Base-by-base conservation (phyloP, 1,140 invertebrate genomes). In the Drosophila parvula region DNA sequence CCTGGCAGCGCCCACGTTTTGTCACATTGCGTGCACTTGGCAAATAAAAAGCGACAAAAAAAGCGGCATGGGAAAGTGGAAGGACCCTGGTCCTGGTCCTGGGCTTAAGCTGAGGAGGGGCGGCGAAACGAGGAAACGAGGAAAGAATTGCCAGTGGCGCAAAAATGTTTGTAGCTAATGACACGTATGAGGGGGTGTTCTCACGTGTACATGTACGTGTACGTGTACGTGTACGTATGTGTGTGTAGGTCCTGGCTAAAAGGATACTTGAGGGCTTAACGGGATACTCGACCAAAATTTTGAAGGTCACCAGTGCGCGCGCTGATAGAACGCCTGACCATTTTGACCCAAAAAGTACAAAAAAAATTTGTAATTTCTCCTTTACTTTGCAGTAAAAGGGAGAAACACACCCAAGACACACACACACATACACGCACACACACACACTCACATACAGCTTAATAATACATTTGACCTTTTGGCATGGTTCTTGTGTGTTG, bases 401-500 rank as follows among this genome's bases (percentile, higher is more conserved):
- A 43, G 58, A 61, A 59, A 76, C 74, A 77, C 74, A 57, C 74
- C 62, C 74, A 69, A 44, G 28, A 51, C 18, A 57, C 47, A 69
- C 47, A 59, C 44, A 30, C 34, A 43, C 63, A 45, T 34, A 77
- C 50, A 58, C 44, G 44, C 50, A 34, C 22, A 45, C 44, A 61
- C 16, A 41, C 36, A 32, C 41, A 30, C 30, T 30, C 30, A 8
- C 30, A 30, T 5, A 30, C 56, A 48, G 34, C 73, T 81, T 75
- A 79, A 85, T 82, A 88, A 83, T 78, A 88, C 73, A 78, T 89
- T 88, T 89, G 84, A 88, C 83, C 83, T 88, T 88, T 88, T 88
- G 83, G 82, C 84, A 84, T 78, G 79, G 68, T 88, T 86, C 70
- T 61, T 69, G 43, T 55, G 34, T 38, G n/a, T n/a, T n/a, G n/a